A percentile compares a stretch with the other conserved stretches of the same genome.
phyloP scores from a whole-genome alignment of 2,888 invertebrate genomes.

The Galerucella nymphaeae region DNA sequence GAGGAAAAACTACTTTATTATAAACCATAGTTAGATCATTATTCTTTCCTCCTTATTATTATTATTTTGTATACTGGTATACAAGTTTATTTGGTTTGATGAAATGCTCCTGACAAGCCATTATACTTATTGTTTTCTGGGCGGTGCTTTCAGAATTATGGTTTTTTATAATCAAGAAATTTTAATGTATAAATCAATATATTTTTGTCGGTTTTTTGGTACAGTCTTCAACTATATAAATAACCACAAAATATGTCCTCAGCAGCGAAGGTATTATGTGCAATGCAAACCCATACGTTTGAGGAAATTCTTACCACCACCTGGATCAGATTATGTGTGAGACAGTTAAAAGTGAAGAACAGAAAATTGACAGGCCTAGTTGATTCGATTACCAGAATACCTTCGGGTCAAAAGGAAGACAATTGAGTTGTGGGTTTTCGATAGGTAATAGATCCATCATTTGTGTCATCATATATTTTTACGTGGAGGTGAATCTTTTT shows the following conservation, averaged over 20 bases:
- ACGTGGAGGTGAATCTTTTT: background rate
- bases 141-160: slow-evolving; percentile 29
- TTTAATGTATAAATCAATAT: slow-evolving; percentile 36
- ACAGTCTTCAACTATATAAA: background rate
- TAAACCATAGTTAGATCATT: slow-evolving; percentile 40
- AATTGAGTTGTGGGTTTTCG: background rate
- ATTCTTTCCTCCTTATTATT: slow-evolving; percentile 27
- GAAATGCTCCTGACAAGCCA: slow-evolving; percentile 38
- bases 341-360: background rate
- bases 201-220: background rate
- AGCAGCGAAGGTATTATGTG: too few relatives aligned
- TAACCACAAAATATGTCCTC: background rate
- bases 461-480: background rate
- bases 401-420: slow-evolving; percentile 7
- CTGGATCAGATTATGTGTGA: too few relatives aligned
- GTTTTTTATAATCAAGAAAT: slow-evolving; percentile 32
- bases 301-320: too few relatives aligned
- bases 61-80: slow-evolving; percentile 25
- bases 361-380: background rate
- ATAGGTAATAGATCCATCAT: background rate
- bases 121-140: slow-evolving; percentile 37
- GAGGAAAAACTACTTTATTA: slow-evolving; percentile 44
- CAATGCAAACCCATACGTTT: too few relatives aligned
- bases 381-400: slow-evolving; percentile 19
- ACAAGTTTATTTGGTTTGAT: slow-evolving; percentile 33